Conservation (phyloP, 1,140 invertebrate genomes). For the Habropoda laboriosa region DNA sequence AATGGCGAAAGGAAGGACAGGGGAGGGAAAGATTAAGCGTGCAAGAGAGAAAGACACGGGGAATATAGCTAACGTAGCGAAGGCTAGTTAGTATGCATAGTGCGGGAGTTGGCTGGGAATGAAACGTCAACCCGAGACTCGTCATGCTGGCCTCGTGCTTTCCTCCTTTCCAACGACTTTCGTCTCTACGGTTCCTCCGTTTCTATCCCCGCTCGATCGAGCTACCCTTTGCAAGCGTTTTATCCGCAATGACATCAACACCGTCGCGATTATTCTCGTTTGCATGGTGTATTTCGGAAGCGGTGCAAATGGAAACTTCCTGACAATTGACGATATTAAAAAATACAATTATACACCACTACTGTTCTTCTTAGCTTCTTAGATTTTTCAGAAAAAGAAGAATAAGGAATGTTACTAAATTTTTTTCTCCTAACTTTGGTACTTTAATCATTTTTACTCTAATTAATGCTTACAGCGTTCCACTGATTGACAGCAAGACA, state of each 20-base stretch:
- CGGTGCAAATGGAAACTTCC: background rate
- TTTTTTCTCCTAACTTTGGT: background rate
- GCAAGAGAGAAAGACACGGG: slow-evolving; percentile 57
- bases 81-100: slow-evolving; percentile 82
- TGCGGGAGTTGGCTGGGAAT: slow-evolving; percentile 81
- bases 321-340: too few relatives aligned
- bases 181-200: slow-evolving; percentile 60
- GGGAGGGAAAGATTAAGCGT: slow-evolving; percentile 35
- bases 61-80: slow-evolving; percentile 75
- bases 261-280: slow-evolving; percentile 14
- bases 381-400: background rate
- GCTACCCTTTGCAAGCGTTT: slow-evolving; percentile 30
- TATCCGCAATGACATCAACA: slow-evolving; percentile 35
- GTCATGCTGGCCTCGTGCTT: slow-evolving; percentile 79
- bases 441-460: background rate
- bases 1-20: slow-evolving; percentile 15
- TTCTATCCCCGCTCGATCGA: slow-evolving; percentile 33
- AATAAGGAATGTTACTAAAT: too few relatives aligned
- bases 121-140: slow-evolving; percentile 81
- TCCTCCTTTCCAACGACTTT: slow-evolving; percentile 73
- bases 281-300: background rate
- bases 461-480: background rate
- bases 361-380: background rate
- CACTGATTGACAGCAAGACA: background rate
- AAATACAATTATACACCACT: too few relatives aligned